Percentiles rank a stretch among this genome's conserved stretches.
These are phyloP conservation scores for Slavum lentiscoides DNA, from an alignment of 2,888 invertebrate genomes.

Conservation along the genomic window DNA sequence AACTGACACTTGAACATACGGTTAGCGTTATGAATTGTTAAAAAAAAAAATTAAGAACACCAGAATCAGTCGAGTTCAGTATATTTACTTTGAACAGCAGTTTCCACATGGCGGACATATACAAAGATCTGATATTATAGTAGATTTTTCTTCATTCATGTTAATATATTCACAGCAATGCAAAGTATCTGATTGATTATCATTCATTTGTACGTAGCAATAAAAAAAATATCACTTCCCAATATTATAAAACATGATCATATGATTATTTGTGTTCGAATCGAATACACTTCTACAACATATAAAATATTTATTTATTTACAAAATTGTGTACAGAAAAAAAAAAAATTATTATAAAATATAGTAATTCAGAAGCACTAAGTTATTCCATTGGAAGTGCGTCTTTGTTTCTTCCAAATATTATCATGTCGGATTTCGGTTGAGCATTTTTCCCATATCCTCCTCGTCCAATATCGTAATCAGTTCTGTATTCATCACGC, in stretches of 20 bases:
- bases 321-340: not conserved
- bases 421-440: constrained; percentile 68
- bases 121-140: constrained; percentile 66
- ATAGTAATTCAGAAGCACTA: not conserved
- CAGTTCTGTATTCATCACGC: constrained; percentile 95
- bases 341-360: not conserved
- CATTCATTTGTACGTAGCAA: constrained; percentile 38
- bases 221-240: constrained; percentile 32
- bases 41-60: not conserved
- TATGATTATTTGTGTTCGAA: constrained; percentile 34
- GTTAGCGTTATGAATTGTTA: too few relatives aligned
- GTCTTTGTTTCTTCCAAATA: constrained; percentile 48
- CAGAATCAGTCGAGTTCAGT: not conserved
- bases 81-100: constrained; percentile 63
- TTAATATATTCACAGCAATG: constrained; percentile 68
- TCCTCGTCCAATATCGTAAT: constrained; percentile 94
- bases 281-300: constrained; percentile 49
- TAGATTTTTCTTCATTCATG: constrained; percentile 62
- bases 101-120: constrained; percentile 66
- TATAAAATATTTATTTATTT: constrained; percentile 52
- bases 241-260: constrained; percentile 35
- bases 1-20: too few relatives aligned
- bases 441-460: constrained; percentile 95
- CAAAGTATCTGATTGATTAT: constrained; percentile 57
- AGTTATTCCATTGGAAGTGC: constrained; percentile 43